phyloP scores from a whole-genome alignment of 2,113 vertebrate species.

The Pygoscelis antarcticus region DNA sequence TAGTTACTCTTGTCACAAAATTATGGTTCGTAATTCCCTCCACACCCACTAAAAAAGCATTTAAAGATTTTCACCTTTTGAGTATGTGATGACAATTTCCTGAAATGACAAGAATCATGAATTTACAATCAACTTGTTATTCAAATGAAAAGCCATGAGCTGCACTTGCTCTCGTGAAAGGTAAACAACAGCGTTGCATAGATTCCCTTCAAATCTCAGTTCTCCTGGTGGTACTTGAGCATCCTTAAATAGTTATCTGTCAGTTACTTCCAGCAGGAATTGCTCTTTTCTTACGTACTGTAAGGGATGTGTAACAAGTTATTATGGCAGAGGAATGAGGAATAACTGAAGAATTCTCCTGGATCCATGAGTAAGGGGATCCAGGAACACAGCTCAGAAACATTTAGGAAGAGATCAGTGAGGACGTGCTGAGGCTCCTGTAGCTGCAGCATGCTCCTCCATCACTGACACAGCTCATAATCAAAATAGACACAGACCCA shows the following conservation, averaged over 20 bases:
- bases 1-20: not conserved
- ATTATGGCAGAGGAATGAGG: not conserved
- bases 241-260: not conserved
- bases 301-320: not conserved
- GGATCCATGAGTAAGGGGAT: not conserved
- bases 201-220: not conserved
- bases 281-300: not conserved
- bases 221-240: not conserved
- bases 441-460: not conserved
- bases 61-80: not conserved
- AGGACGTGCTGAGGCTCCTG: not conserved
- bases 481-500: rapidly evolving
- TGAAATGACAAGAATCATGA: not conserved
- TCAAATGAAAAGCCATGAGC: not conserved
- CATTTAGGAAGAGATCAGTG: not conserved
- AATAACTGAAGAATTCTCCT: not conserved
- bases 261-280: not conserved
- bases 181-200: rapidly evolving
- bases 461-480: not conserved
- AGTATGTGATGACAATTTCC: not conserved
- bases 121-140: not conserved
- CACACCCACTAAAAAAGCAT: not conserved
- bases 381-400: not conserved
- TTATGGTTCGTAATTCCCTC: not conserved
- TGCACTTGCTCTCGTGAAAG: not conserved